These are phyloP conservation scores for Copidosoma floridanum DNA, from an alignment of 1,140 invertebrate species.

Conservation along the genomic window DNA sequence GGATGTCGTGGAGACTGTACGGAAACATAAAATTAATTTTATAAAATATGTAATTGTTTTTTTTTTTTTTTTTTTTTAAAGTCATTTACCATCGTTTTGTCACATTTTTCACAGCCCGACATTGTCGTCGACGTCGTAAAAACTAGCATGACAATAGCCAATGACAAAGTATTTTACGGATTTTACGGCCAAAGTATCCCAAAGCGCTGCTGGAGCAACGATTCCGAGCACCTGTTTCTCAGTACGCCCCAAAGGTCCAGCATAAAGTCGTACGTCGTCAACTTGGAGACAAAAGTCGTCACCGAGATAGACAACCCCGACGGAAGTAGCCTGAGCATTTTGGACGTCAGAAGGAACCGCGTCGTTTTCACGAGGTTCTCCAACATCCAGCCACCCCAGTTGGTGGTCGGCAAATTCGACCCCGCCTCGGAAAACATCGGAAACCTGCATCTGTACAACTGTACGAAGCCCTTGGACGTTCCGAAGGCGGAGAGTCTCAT, in stretches of 20 bases:
- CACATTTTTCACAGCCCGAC: slow-evolving; percentile 29
- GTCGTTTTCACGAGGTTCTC: slow-evolving; percentile 43
- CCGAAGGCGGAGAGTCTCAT: slow-evolving; percentile 40
- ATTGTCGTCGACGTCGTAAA: slow-evolving; percentile 57
- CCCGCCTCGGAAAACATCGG: slow-evolving; percentile 31
- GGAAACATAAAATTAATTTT: too few species aligned
- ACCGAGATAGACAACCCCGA: slow-evolving; percentile 46
- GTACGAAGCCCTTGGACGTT: slow-evolving; percentile 34
- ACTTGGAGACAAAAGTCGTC: slow-evolving; percentile 51
- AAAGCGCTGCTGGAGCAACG: slow-evolving; percentile 59
- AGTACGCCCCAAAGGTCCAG: slow-evolving; percentile 61
- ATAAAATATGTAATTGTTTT: too few species aligned
- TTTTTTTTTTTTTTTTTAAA: neutral
- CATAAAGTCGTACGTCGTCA: slow-evolving; percentile 57
- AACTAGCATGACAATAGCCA: slow-evolving; percentile 41
- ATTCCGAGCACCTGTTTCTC: slow-evolving; percentile 60
- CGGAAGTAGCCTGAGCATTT: slow-evolving; percentile 41
- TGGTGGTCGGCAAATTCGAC: slow-evolving; percentile 43
- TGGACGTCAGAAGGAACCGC: slow-evolving; percentile 46
- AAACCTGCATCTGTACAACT: slow-evolving; percentile 30
- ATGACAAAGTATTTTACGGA: slow-evolving; percentile 58
- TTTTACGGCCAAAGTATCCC: slow-evolving; percentile 58
- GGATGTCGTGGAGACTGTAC: slow-evolving; percentile 38
- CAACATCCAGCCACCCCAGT: slow-evolving; percentile 33
- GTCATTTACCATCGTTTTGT: too few species aligned